These are phyloP conservation scores for Melanostoma mellinum DNA, from an alignment of 2,888 invertebrate species.

Conservation along the genomic window DNA sequence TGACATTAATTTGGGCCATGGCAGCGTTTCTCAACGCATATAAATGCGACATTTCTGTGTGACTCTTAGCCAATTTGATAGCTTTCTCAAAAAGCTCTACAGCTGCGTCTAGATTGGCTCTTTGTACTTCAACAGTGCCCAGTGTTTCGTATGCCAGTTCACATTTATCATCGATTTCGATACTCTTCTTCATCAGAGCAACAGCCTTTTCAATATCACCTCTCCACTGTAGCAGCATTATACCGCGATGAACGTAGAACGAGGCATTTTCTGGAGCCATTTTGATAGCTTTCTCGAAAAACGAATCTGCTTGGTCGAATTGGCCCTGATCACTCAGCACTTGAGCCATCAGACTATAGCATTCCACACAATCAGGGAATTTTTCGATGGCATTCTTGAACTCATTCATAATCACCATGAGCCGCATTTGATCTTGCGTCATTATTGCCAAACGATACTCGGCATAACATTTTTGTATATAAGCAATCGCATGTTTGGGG, in stretches of 20 bases:
- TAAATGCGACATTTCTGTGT: constrained; percentile 94
- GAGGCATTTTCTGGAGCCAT: constrained; percentile 93
- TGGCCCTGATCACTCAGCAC: constrained; percentile 93
- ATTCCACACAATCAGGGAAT: constrained; percentile 93
- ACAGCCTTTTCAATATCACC: constrained; percentile 91
- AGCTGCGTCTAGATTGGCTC: constrained; percentile 91
- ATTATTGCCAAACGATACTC: constrained; percentile 89
- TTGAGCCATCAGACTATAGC: constrained; percentile 94
- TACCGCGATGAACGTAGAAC: constrained; percentile 92
- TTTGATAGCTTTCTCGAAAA: constrained; percentile 91
- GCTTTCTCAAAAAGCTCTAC: constrained; percentile 95
- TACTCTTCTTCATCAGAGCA: constrained; percentile 89
- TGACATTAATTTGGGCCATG: constrained; percentile 92
- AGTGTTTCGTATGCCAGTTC: constrained; percentile 97
- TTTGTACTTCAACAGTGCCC: constrained; percentile 96
- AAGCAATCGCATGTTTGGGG: constrained; percentile 92
- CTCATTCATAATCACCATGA: constrained; percentile 86
- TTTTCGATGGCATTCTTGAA: constrained; percentile 90
- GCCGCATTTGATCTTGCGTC: constrained; percentile 84
- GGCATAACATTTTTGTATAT: constrained; percentile 94
- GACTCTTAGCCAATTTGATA: constrained; percentile 91
- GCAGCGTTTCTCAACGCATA: constrained; percentile 95
- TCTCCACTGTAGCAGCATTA: constrained; percentile 92
- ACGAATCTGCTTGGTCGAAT: constrained; percentile 91
- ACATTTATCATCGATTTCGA: constrained; percentile 94